phyloP scores from a whole-genome alignment of 2,113 vertebrate genomes.

The Sebastes fasciatus region DNA sequence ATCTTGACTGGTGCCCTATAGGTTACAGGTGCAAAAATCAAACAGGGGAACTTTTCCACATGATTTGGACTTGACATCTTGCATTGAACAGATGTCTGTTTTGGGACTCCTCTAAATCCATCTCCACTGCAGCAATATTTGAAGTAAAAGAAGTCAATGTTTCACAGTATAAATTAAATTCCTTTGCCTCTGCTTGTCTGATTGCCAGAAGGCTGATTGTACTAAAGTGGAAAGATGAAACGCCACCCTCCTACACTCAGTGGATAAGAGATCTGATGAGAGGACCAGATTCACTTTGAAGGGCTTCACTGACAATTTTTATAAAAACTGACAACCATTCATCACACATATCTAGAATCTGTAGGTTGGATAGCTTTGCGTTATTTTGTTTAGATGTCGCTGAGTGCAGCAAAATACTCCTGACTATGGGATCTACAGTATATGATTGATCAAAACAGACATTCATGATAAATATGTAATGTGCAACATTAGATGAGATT shows the following conservation, averaged over 20 bases:
- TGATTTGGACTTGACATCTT: not conserved
- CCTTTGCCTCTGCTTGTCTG: not conserved
- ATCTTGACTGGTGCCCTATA: not conserved
- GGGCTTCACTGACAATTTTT: not conserved
- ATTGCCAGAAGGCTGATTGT: constrained; percentile 21
- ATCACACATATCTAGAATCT: constrained; percentile 14
- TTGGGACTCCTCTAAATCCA: not conserved
- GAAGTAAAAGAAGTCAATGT: not conserved
- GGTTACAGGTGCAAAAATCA: not conserved
- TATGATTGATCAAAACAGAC: not conserved
- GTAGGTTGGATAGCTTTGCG: not conserved
- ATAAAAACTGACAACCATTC: constrained; percentile 20
- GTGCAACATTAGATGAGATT: not conserved
- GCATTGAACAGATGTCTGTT: not conserved
- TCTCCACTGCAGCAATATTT: not conserved
- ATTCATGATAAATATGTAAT: not conserved
- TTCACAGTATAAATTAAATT: not conserved
- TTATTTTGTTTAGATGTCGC: constrained; percentile 1
- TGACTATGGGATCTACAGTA: not conserved
- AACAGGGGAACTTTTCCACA: not conserved
- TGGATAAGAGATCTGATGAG: constrained; percentile 23
- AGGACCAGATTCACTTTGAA: constrained; percentile 32
- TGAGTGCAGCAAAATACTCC: constrained; percentile 6
- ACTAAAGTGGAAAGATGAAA: constrained; percentile 10
- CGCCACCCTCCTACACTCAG: not conserved